These are phyloP conservation scores for Esox lucius DNA, from an alignment of 2,797 vertebrate species.

Conservation along the genomic window DNA sequence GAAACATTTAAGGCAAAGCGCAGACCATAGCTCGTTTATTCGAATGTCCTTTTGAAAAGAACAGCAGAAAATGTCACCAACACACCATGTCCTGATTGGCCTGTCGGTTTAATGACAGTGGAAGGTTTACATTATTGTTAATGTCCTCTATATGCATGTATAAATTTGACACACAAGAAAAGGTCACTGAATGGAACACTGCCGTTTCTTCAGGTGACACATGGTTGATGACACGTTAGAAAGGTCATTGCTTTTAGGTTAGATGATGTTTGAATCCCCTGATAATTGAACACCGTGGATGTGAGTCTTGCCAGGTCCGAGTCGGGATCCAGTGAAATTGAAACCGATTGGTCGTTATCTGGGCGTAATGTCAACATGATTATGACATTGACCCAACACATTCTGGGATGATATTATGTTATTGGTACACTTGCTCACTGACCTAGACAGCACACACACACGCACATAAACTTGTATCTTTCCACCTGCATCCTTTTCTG, in stretches of 20 bases:
- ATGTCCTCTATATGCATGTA: neutral
- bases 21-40: neutral
- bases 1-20: neutral
- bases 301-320: too few relatives aligned
- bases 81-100: neutral
- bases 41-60: neutral
- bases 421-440: too few relatives aligned
- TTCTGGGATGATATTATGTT: too few relatives aligned
- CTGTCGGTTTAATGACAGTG: neutral
- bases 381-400: too few relatives aligned
- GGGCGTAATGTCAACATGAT: too few relatives aligned
- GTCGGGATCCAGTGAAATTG: too few relatives aligned
- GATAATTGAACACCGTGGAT: too few relatives aligned
- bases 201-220: too few relatives aligned
- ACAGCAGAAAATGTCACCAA: neutral
- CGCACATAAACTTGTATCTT: neutral
- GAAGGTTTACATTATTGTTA: neutral
- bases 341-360: too few relatives aligned
- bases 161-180: neutral
- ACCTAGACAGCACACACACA: neutral
- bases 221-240: neutral
- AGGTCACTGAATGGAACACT: neutral
- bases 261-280: too few relatives aligned
- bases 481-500: conserved; percentile 17
- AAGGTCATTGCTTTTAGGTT: neutral